Percentiles rank a stretch among this genome's conserved stretches.
Conservation (phyloP, 2,113 vertebrate genomes). For the Ceratotherium simum region DNA sequence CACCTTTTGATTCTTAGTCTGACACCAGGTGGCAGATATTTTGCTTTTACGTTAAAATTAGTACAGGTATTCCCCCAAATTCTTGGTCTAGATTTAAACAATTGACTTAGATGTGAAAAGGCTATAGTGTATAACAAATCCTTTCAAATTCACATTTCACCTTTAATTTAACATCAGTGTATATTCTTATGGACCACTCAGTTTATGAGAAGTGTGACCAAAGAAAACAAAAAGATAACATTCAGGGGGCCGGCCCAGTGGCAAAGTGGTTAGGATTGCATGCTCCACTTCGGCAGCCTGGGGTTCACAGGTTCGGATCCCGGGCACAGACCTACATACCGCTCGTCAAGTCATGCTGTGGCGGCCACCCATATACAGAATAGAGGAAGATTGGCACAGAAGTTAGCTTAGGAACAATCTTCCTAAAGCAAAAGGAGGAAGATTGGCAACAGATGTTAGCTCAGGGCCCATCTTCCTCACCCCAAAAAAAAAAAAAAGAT, state of each 20-base stretch:
- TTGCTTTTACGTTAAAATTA: slow-evolving; percentile 52
- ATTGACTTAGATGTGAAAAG: background rate
- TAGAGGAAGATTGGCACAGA: too few relatives aligned
- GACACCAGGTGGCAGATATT: slow-evolving; percentile 72
- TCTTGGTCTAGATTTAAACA: background rate
- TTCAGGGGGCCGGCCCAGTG: too few relatives aligned
- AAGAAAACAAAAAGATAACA: background rate
- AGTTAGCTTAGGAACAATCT: too few relatives aligned
- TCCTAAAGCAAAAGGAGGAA: too few relatives aligned
- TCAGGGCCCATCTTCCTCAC: too few relatives aligned
- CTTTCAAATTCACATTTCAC: background rate
- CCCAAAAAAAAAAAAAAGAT: background rate
- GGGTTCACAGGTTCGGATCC: too few relatives aligned
- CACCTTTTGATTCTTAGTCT: background rate
- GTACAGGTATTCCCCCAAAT: background rate
- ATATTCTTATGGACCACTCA: background rate
- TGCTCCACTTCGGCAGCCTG: too few relatives aligned
- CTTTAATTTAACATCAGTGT: background rate
- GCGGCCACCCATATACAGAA: too few relatives aligned
- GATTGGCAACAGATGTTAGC: too few relatives aligned
- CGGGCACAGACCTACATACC: too few relatives aligned
- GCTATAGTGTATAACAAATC: background rate
- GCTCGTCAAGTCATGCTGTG: too few relatives aligned
- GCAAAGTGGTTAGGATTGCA: too few relatives aligned
- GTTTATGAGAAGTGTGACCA: background rate